phyloP scores from a whole-genome alignment of 2,113 vertebrate species.

The Triplophysa siluroides region DNA sequence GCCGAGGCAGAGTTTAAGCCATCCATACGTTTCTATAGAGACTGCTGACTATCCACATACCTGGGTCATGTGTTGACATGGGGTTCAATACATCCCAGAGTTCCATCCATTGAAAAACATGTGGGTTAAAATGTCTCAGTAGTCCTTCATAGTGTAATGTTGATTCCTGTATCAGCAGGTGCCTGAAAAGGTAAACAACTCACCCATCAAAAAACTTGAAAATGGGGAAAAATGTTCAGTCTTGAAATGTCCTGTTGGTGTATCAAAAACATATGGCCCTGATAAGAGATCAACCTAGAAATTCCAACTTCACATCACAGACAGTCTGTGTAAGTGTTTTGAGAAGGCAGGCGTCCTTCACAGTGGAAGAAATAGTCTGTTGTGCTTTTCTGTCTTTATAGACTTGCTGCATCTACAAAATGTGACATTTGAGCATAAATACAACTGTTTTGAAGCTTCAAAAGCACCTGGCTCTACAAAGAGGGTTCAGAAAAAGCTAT shows the following conservation, averaged over 20 bases:
- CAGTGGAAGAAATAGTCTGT: conserved; percentile 65
- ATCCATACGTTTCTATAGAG: neutral
- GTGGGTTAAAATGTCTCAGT: conserved; percentile 6
- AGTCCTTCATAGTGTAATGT: neutral
- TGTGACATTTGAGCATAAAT: neutral
- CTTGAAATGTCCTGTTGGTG: conserved; percentile 21
- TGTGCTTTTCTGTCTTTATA: conserved; percentile 53
- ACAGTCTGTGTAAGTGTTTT: conserved; percentile 50
- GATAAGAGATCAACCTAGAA: conserved; percentile 21
- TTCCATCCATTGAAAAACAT: neutral
- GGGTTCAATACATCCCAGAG: conserved; percentile 18
- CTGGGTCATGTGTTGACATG: conserved; percentile 18
- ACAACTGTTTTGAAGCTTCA: conserved; percentile 18
- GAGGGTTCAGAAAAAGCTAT: neutral
- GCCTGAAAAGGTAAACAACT: conserved; percentile 25
- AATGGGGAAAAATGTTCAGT: neutral
- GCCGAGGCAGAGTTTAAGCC: conserved; percentile 27
- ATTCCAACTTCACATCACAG: neutral
- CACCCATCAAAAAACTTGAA: neutral
- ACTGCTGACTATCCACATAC: neutral
- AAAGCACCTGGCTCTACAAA: neutral
- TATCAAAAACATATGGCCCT: conserved; percentile 36
- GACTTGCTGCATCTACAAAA: conserved; percentile 8
- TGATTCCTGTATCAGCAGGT: conserved; percentile 9
- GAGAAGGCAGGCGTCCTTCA: conserved; percentile 69